Conservation (phyloP, 2,797 vertebrate genomes). For the Halcyon smyrnensis region DNA sequence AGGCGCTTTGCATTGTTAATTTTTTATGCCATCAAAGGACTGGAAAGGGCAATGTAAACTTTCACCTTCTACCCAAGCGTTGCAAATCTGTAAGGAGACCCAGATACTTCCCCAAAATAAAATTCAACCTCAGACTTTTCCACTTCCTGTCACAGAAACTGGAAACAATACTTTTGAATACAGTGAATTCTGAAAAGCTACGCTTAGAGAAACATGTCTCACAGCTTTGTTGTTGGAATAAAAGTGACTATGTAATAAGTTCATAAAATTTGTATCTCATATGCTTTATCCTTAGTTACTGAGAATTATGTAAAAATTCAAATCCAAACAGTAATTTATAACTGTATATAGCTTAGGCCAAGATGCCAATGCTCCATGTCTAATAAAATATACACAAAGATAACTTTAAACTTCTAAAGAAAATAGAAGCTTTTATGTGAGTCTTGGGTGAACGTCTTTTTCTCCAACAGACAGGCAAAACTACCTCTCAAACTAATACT, state of each 20-base stretch:
- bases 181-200: constrained; percentile 21
- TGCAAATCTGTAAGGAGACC: background rate
- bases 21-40: constrained; percentile 45
- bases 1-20: constrained; percentile 42
- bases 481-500: background rate
- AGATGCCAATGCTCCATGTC: background rate
- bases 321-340: background rate
- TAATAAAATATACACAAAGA: background rate
- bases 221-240: background rate
- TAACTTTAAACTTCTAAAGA: background rate
- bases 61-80: constrained; percentile 32
- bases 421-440: background rate
- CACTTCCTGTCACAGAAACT: background rate
- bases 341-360: background rate
- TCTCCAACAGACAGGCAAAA: background rate
- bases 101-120: background rate
- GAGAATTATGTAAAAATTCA: constrained; percentile 10
- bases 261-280: constrained; percentile 29
- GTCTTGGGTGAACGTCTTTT: background rate
- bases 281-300: background rate
- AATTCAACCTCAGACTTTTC: background rate
- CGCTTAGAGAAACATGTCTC: background rate
- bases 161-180: constrained; percentile 35
- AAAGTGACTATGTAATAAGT: constrained; percentile 15
- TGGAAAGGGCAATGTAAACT: constrained; percentile 54